Base-by-base conservation (phyloP, 2,797 vertebrate genomes). In the Cirrhinus mrigala region DNA sequence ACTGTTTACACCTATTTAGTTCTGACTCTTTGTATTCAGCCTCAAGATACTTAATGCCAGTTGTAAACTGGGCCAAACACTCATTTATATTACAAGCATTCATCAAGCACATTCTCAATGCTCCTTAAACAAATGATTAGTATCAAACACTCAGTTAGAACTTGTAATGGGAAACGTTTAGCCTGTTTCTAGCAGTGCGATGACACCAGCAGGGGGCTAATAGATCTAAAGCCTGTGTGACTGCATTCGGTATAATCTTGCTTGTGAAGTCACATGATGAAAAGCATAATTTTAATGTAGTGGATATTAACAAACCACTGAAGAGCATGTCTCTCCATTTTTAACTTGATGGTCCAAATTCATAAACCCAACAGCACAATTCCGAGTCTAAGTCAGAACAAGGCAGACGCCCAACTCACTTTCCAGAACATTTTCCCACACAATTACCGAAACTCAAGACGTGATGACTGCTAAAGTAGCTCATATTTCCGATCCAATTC, bases 131-230 rank as follows among this genome's bases (percentile, higher is more conserved):
- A 82, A 74, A 22, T 46, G 20, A 84, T 84, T 69, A 82, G 37
- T 33, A 76, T 77, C 73, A 78, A 78, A 82, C 73, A 71, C 48
- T 40, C 60, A 3, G 24, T 78, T 64, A 68, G 14, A 79, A 69
- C 11, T 20, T 83, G 71, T 81, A 84, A 84, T 86, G 64, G 64
- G 56, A 83, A 85, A 64, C 70, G 29, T 71, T 86, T 86, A 66
- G 52, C 27, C 18, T 7, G 52, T 70, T 75, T 54, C 24, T 40
- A 40, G 54, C 50, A 46, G 54, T 27, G 80, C 14, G n/a, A 78
- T 64, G 10, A 78, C 66, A 81, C 46, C 87, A 86, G 85, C 85
- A 50, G 87, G 85, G 75, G 56, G 58, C 73, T 84, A 88, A 84
- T 85, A 81, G 71, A 86, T 48, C 48, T 37, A 86, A 84, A 56